Base-by-base conservation (phyloP, 2,888 invertebrate species). In the Myathropa florea region DNA sequence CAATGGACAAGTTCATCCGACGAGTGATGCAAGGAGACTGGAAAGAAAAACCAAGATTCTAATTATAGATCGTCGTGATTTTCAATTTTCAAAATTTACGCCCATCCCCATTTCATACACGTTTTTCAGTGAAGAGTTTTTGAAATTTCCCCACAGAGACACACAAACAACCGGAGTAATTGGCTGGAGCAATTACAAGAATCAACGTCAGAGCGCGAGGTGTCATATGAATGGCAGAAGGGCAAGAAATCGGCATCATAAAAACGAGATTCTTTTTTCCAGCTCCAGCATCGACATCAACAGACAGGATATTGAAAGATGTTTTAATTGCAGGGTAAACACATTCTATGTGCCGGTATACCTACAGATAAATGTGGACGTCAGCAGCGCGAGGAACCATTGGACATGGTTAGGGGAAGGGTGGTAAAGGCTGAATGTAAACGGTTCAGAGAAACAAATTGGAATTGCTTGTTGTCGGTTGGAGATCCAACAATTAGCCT, bases 261-360 rank as follows among this genome's bases (percentile, higher is more conserved):
- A 75, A 84, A 83, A 79, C n/a, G 36, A 70, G 30, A 53, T 24
- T 24, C 21, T 18, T 70, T 70, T 79, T 73, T 57, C 14, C 18
- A 6, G 72, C 67, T 73, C 67, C 77, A 83, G 55, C 86, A 79
- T 79, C 78, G 78, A 75, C 83, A 86, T 83, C 86, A 79, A 83
- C 86, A 86, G 86, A 86, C 86, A 86, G 86, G 86, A 86, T 86
- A 86, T 86, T 86, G 86, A 86, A 86, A 86, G 86, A 86, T 86
- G 86, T 83, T 86, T 86, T 86, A 86, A 86, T 86, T 86, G 83
- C 83, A 86, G 78, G 78, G 86, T 86, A 86, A 86, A 86, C 78
- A 86, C 70, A 83, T 82, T 83, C 83, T 86, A 70, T 86, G 78
- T 86, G 78, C 83, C 75, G n/a, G 67, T 83, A 67, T 83, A 46